Conservation (phyloP, 92 coral and sea anemone species). For the Bergia puertoricense region DNA sequence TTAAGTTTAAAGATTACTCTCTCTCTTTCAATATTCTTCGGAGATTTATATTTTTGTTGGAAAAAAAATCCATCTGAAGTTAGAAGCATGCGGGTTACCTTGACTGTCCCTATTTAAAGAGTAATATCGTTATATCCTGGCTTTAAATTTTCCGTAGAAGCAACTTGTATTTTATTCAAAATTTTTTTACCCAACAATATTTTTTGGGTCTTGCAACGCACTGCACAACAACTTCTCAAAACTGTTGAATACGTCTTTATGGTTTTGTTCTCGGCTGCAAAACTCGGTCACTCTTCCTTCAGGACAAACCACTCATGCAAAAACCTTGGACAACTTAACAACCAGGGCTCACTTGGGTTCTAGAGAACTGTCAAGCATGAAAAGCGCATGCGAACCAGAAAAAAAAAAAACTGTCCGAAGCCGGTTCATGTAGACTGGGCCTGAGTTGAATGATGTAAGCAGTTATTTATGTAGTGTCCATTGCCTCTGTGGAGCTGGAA, state of each 20-base stretch:
- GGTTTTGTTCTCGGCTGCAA: too few species aligned
- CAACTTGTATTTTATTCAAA: neutral
- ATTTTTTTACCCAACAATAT: neutral
- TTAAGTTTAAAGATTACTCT: too few species aligned
- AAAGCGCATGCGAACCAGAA: neutral
- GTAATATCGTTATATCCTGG: neutral
- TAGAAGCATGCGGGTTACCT: too few species aligned
- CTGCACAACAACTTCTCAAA: neutral
- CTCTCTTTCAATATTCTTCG: too few species aligned
- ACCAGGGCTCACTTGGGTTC: neutral
- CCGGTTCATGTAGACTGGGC: conserved; percentile 18
- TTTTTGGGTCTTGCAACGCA: neutral
- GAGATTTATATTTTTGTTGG: too few species aligned
- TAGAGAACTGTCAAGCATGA: neutral
- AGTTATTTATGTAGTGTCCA: conserved; percentile 65
- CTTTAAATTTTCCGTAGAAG: neutral
- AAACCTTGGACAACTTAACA: neutral
- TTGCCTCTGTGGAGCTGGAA: conserved; percentile 86
- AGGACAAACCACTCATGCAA: neutral
- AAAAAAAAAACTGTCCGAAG: neutral
- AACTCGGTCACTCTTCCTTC: neutral
- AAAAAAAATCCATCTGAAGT: too few species aligned
- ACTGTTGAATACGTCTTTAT: too few species aligned
- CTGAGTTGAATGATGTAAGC: conserved; percentile 2
- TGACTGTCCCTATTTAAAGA: too few species aligned